A percentile compares a stretch with the other conserved stretches of the same genome.
These are phyloP conservation scores for Lamproptera curius DNA, from an alignment of 2,888 invertebrate genomes.

Conservation along the genomic window DNA sequence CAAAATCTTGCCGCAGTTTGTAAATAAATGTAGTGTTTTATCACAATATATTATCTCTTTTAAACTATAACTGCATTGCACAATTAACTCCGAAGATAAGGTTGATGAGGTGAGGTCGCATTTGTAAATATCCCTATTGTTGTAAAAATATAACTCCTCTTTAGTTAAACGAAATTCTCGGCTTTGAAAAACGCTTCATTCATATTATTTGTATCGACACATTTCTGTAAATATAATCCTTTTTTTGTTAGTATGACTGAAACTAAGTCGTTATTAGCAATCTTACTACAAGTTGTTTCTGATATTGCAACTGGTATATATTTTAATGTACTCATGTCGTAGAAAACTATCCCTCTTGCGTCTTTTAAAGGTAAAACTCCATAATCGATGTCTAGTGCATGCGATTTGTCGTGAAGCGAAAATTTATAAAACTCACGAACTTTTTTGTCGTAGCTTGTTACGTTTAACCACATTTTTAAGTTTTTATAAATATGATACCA, in stretches of 20 bases:
- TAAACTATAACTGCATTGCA: constrained; percentile 50
- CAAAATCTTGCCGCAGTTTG: constrained; percentile 54
- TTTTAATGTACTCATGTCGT: constrained; percentile 49
- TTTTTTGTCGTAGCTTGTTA: constrained; percentile 36
- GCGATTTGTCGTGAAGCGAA: constrained; percentile 45
- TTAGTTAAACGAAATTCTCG: constrained; percentile 49
- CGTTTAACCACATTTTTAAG: constrained; percentile 46
- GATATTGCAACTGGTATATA: constrained; percentile 53
- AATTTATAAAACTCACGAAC: constrained; percentile 54
- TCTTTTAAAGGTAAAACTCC: constrained; percentile 54
- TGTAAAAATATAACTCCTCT: constrained; percentile 44
- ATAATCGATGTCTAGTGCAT: constrained; percentile 47
- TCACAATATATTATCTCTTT: constrained; percentile 49
- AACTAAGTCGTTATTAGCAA: constrained; percentile 47
- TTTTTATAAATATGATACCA: constrained; percentile 63
- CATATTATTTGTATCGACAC: constrained; percentile 35
- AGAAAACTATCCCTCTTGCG: constrained; percentile 47
- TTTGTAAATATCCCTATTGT: constrained; percentile 47
- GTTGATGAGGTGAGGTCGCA: constrained; percentile 41
- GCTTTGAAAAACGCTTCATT: constrained; percentile 52
- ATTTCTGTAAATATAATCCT: constrained; percentile 49
- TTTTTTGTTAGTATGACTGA: constrained; percentile 47
- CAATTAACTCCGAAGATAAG: constrained; percentile 41
- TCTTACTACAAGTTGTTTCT: constrained; percentile 48
- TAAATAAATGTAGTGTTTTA: constrained; percentile 44